Conservation (phyloP, 2,888 invertebrate species). For the Cristatella mucedo region DNA sequence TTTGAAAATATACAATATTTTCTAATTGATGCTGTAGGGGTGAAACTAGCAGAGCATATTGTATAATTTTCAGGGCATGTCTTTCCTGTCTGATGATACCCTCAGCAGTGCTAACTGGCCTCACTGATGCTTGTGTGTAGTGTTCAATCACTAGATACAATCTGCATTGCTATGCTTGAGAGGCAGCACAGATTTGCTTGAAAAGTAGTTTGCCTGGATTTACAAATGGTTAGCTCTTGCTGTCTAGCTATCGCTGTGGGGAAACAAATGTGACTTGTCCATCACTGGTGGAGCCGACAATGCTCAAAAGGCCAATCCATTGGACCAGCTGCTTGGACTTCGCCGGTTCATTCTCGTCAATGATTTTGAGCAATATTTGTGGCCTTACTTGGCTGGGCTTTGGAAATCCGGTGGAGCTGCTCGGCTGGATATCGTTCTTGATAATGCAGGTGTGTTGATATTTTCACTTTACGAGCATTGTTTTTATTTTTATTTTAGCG, state of each 20-base stretch:
- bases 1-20: no score
- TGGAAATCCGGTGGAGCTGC: conserved; percentile 12
- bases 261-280: conserved; percentile 83
- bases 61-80: no score
- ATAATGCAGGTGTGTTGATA: conserved; percentile 86
- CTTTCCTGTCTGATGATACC: no score
- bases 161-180: no score
- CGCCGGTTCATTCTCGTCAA: conserved; percentile 49
- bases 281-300: conserved; percentile 55
- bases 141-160: no score
- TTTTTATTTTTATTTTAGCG: no score
- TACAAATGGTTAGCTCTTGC: conserved; percentile 7
- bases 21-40: no score
- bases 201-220: background rate
- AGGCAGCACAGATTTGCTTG: no score
- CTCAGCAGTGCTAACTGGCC: no score
- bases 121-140: no score
- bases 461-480: no score
- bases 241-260: conserved; percentile 59
- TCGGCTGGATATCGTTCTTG: conserved; percentile 48
- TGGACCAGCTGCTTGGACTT: conserved; percentile 45
- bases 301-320: conserved; percentile 44
- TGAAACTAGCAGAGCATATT: no score
- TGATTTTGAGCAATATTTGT: conserved; percentile 46
- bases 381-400: conserved; percentile 22